Conservation (phyloP, 2,113 vertebrate genomes). For the Semnornis frantzii region DNA sequence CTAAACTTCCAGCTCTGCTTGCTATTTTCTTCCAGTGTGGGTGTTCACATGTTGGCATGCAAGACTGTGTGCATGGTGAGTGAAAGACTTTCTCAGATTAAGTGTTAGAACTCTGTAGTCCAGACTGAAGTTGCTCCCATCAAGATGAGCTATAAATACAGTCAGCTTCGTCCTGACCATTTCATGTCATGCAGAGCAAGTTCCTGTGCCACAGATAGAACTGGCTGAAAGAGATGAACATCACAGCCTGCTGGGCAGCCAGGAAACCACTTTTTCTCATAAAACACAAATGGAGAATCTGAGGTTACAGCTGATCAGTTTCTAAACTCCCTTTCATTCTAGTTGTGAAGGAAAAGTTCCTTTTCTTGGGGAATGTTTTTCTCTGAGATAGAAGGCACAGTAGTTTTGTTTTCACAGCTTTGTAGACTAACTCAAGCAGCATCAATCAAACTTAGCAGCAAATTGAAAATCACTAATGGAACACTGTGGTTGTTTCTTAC, state of each 20-base stretch:
- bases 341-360: neutral
- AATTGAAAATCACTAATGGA: conserved; percentile 38
- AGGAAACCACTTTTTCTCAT: neutral
- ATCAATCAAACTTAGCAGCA: neutral
- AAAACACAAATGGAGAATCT: neutral
- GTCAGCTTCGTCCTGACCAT: neutral
- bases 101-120: neutral
- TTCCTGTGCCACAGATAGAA: neutral
- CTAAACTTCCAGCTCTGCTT: neutral
- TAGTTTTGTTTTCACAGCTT: neutral
- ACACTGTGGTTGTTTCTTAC: neutral
- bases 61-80: rapidly evolving
- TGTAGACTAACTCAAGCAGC: neutral
- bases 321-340: neutral
- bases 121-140: neutral
- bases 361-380: neutral
- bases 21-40: neutral
- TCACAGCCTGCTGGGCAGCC: neutral
- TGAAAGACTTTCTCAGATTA: neutral
- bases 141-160: neutral
- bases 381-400: neutral
- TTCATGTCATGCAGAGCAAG: neutral
- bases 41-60: rapidly evolving
- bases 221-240: neutral
- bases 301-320: neutral